Conservation (phyloP, 1,140 invertebrate species). For the Drosophila pandora region DNA sequence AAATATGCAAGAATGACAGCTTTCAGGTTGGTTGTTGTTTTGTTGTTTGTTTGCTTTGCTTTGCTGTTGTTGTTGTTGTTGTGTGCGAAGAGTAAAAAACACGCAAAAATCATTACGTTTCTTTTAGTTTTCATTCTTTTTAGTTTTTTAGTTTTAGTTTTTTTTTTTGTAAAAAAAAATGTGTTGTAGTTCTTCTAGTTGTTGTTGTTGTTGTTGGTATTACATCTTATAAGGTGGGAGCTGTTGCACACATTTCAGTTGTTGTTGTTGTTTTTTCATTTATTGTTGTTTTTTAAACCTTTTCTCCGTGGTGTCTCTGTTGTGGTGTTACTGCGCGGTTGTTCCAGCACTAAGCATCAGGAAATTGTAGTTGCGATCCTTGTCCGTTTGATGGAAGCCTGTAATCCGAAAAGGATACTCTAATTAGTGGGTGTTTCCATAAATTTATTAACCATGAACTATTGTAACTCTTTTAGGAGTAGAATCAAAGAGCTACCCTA, state of each 20-base stretch:
- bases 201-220: constrained; percentile 22
- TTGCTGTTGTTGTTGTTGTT: constrained; percentile 19
- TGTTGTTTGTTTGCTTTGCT: constrained; percentile 6
- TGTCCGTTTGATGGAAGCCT: constrained; percentile 67
- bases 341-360: constrained; percentile 65
- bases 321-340: constrained; percentile 53
- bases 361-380: constrained; percentile 71
- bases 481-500: too few relatives aligned
- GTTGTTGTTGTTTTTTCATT: constrained; percentile 53
- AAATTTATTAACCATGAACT: not conserved
- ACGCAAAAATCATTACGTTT: not conserved
- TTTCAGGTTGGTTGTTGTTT: constrained; percentile 24
- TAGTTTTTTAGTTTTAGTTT: not conserved
- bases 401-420: not conserved
- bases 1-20: constrained; percentile 32
- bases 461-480: not conserved
- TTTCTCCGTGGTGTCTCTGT: constrained; percentile 12
- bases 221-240: constrained; percentile 64
- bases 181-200: constrained; percentile 36
- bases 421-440: not conserved
- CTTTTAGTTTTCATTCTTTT: constrained; percentile 3
- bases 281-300: constrained; percentile 12
- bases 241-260: constrained; percentile 80
- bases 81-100: constrained; percentile 39
- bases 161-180: constrained; percentile 13